A percentile compares a stretch with the other conserved stretches of the same genome.
phyloP scores from a whole-genome alignment of 2,888 invertebrate species.

The Dicycla oo region DNA sequence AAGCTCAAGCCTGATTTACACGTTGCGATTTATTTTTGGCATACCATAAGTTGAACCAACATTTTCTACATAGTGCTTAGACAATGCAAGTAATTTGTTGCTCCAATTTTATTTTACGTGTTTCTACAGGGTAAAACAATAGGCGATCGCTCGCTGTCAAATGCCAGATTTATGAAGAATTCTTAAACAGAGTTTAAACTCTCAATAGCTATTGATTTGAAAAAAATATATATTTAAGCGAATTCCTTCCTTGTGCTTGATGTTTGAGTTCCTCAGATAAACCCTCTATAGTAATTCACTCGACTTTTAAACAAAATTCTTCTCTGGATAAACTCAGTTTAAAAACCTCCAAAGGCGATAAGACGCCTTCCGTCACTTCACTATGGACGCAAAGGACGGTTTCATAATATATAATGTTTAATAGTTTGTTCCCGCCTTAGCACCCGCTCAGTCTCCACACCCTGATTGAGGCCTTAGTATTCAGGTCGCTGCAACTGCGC shows the following conservation, averaged over 20 bases:
- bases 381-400: not conserved
- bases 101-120: no score
- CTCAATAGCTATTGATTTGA: no score
- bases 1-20: not conserved
- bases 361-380: not conserved
- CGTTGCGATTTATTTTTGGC: not conserved
- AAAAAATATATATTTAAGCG: no score
- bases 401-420: not conserved
- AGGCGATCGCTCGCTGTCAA: not conserved
- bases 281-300: no score
- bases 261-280: no score
- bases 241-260: no score
- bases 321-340: no score
- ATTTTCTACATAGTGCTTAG: not conserved
- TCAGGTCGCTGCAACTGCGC: constrained; percentile 75
- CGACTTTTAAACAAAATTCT: no score
- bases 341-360: no score
- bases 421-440: not conserved
- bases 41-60: not conserved
- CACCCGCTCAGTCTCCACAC: not conserved
- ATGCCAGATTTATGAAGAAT: no score
- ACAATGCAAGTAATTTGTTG: not conserved
- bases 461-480: constrained; percentile 60
- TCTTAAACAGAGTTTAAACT: no score
- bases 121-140: no score